phyloP scores from a whole-genome alignment of 2,797 vertebrate genomes.

The Sarcoramphus papa region DNA sequence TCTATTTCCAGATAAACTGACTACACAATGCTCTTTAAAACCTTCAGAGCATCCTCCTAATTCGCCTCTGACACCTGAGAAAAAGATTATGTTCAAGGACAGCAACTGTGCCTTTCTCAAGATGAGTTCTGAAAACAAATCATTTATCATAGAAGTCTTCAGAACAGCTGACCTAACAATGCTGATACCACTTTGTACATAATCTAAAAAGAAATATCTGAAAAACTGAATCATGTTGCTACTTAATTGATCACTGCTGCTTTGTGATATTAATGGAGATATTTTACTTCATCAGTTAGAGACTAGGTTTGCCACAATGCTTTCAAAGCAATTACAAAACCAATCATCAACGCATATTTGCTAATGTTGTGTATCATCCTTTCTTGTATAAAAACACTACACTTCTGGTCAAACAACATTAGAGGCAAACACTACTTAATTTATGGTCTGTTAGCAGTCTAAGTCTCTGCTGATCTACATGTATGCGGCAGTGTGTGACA shows the following conservation, averaged over 20 bases:
- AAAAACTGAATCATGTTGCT: neutral
- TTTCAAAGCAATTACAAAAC: neutral
- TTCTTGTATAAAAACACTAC: neutral
- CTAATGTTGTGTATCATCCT: neutral
- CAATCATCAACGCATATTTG: neutral
- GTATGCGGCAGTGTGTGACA: neutral
- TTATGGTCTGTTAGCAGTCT: neutral
- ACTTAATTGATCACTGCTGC: neutral
- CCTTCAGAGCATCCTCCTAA: neutral
- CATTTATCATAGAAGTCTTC: neutral
- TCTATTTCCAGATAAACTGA: neutral
- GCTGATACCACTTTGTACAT: neutral
- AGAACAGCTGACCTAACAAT: neutral
- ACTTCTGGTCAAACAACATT: neutral
- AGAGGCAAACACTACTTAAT: neutral
- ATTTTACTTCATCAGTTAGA: neutral
- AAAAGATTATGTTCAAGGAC: neutral
- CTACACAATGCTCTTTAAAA: neutral
- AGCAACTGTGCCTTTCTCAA: neutral
- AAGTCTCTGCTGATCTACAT: neutral
- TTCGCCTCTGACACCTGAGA: neutral
- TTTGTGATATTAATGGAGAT: neutral
- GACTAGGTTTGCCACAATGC: neutral
- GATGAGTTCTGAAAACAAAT: neutral
- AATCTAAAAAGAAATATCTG: neutral